phyloP scores from a whole-genome alignment of 2,797 vertebrate genomes.

The Syndactyla subalaris region DNA sequence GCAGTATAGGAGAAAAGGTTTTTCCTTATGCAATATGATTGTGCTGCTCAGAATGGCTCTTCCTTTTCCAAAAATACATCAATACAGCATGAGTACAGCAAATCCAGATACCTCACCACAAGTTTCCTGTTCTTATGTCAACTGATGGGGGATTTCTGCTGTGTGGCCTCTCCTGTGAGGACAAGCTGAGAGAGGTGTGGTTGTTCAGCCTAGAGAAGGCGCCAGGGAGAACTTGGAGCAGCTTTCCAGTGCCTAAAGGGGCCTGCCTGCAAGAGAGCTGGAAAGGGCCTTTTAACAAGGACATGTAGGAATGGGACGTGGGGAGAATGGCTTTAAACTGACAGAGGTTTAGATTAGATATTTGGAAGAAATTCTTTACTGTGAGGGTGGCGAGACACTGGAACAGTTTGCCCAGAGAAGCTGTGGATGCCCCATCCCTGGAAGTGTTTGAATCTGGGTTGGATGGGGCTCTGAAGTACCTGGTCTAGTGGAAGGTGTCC shows the following conservation, averaged over 20 bases:
- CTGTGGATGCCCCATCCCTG: neutral
- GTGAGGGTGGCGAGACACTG: neutral
- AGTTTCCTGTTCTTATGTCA: neutral
- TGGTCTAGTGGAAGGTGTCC: neutral
- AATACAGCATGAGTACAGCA: neutral
- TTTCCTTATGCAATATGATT: neutral
- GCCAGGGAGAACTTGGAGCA: neutral
- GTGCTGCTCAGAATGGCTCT: rapidly evolving
- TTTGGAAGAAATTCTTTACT: neutral
- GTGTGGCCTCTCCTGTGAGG: neutral
- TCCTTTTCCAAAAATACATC: neutral
- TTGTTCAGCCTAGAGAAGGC: neutral
- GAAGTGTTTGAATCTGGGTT: neutral
- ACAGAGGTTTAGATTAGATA: neutral
- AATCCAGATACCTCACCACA: neutral
- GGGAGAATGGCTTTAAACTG: neutral
- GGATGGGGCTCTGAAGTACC: neutral
- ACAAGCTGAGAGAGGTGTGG: neutral
- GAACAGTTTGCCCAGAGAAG: neutral
- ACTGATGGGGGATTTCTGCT: neutral
- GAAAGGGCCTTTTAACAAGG: neutral
- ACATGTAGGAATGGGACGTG: neutral
- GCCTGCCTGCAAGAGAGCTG: neutral
- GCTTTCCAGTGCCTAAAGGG: neutral
- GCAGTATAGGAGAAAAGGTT: neutral